phyloP scores from a whole-genome alignment of 2,113 vertebrate genomes.

The Dasyornis broadbenti region DNA sequence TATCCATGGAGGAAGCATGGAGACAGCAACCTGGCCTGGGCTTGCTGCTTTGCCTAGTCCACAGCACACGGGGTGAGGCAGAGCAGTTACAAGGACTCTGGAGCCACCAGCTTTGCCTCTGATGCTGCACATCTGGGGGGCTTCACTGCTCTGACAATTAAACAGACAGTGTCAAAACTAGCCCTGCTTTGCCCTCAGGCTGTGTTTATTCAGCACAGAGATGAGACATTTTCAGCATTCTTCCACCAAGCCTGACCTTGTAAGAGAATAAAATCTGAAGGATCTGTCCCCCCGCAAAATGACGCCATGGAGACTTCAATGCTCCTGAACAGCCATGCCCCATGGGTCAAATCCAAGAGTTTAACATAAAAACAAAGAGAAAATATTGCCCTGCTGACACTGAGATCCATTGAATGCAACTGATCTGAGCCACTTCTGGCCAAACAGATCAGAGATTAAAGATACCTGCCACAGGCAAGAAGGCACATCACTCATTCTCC shows the following conservation, averaged over 20 bases:
- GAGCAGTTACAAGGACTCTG: background rate
- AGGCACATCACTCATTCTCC: background rate
- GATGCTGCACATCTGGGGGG: background rate
- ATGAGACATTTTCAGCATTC: slow-evolving; percentile 48
- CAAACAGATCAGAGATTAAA: background rate
- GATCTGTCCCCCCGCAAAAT: background rate
- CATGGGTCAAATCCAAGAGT: background rate
- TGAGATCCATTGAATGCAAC: background rate
- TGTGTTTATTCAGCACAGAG: background rate
- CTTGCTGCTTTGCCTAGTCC: background rate
- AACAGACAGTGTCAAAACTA: background rate
- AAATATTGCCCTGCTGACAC: background rate
- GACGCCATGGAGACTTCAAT: background rate
- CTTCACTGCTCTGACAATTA: background rate
- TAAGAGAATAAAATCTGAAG: slow-evolving; percentile 2
- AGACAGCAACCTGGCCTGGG: background rate
- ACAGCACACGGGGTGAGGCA: background rate
- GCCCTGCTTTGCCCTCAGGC: background rate
- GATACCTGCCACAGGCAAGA: background rate
- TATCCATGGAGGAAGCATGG: background rate
- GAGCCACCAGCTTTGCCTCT: background rate
- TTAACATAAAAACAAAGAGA: background rate
- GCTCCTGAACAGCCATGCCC: background rate
- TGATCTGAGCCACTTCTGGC: background rate
- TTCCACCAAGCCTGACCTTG: background rate